Evolutionary conservation across 2,797 vertebrate species (phyloP).

Genomic region (Hipposideros larvatus): DNA sequence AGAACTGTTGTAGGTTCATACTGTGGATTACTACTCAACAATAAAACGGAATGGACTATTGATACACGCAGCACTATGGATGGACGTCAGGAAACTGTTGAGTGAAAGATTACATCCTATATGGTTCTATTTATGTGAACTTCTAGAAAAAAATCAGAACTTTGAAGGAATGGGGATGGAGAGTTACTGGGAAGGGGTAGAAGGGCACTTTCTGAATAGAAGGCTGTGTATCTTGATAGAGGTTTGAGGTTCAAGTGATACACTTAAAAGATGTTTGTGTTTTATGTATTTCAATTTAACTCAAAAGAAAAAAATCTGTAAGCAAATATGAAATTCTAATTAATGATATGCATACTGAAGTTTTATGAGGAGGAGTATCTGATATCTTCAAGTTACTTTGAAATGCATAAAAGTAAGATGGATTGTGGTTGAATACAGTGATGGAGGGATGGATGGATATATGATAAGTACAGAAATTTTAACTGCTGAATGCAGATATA

Average conservation of each 20-base stretch:
- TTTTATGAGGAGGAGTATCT: not conserved
- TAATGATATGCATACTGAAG: not conserved
- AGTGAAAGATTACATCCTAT: not conserved
- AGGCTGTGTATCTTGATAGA: not conserved
- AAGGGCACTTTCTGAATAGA: not conserved
- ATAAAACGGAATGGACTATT: not conserved
- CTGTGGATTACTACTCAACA: not conserved
- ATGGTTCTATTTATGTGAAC: not conserved
- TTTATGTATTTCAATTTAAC: not conserved
- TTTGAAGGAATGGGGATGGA: not conserved
- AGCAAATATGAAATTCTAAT: not conserved
- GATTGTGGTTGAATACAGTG: not conserved
- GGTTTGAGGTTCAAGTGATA: not conserved
- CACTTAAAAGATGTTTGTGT: not conserved
- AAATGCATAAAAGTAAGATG: not conserved
- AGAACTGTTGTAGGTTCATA: not conserved
- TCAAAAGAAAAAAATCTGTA: not conserved
- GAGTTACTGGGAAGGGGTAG: not conserved
- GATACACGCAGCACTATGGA: not conserved
- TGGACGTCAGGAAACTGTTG: not conserved
- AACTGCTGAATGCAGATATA: not conserved
- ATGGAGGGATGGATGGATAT: not conserved
- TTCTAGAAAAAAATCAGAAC: not conserved
- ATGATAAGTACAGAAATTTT: not conserved
- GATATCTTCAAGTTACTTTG: not conserved